Evolutionary conservation across 1,140 invertebrate genomes (phyloP), one percentile per base, ranked within the genome.

Genomic region (Pararge aegeria): DNA sequence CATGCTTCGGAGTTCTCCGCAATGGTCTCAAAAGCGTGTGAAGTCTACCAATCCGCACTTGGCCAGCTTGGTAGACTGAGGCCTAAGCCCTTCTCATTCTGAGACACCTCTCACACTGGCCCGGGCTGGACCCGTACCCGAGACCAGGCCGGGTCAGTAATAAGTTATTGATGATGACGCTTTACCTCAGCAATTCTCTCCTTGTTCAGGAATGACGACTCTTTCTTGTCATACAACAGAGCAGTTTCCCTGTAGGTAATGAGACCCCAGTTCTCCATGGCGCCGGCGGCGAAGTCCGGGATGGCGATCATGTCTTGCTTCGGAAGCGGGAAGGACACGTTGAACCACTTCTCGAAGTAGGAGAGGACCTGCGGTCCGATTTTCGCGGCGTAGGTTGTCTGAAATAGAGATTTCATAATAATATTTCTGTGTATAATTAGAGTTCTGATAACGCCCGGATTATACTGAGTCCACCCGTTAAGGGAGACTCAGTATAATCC

Each of bases 211-310:
- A 91, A 90, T 0, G 94, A 93, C 0, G 94, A 93, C 18, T 92
- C 87, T 12, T 91, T 82, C 7, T 92, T 91, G 74, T 96, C 94
- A 68, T 93, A 95, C 1, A 98, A 87, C 61, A 98, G 79, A 0
- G 93, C 92, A 0, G 93, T 94, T 84, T 93, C 92, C 40, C 92
- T 76, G 64, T 92, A 93, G 0, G 92, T 93, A 63, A 93, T 91
- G 18, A 93, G 74, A 1, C 93, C 93, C 93, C 93, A 93, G 71
- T 96, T 96, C 85, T 97, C 95, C 95, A 96, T 96, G 9, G 95
- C 96, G 0, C 95, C 95, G 1, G 94, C 92, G 10, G 91, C 89
- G 87, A 95, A 95, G 83, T 95, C 94, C 1, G 94, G 94, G 51
- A 95, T 92, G 15, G 94, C 93, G 29, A 95, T 90, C 90, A 95